Evolutionary conservation across 2,797 vertebrate genomes (phyloP), one percentile per base, ranked within the genome.

Genomic region (Ficedula albicollis): DNA sequence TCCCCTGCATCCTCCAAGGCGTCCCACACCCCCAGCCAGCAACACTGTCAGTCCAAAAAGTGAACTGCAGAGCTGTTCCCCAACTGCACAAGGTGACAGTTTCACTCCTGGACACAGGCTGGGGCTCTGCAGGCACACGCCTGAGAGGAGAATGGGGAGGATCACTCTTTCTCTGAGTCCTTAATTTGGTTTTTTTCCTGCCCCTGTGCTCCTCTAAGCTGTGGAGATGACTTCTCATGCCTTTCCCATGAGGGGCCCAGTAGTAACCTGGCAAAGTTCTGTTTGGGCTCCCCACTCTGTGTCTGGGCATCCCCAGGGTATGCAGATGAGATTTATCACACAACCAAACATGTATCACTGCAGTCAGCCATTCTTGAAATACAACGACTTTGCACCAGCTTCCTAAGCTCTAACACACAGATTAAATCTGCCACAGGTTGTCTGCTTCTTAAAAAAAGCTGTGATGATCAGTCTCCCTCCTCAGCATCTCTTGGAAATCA

Each of bases 381-480:
- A 15, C 51, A 75, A 19, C 0, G 0, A 52, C 60, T 69, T 70
- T 41, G 75, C 52, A 69, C 20, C 38, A 79, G 67, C 77, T 67
- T 90, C 77, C 75, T 56, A 79, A 85, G 72, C 21, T 68, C 32
- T 44, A 83, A 66, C 58, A 52, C 56, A 44, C 46, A 52, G 72
- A 85, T 27, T 78, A 49, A 32, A 75, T 84, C 49, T 58, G 82
- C 48, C 82, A 93, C 62, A 75, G 87, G 76, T 94, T 36, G 18
- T 36, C 73, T 81, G 55, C 30, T 96, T 78, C 69, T 92, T 81
- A 81, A 95, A 94, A 87, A 75, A 87, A 85, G 23, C 39, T 55
- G 79, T 18, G 80, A 95, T 51, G 46, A 86, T 69, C 67, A 70
- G 52, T 82, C 38, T 27, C 32, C 21, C 41, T 55, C 39, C 60